A percentile compares a stretch with the other conserved stretches of the same genome.
These are phyloP conservation scores for Nerophis ophidion DNA, from an alignment of 2,113 vertebrate genomes.

Conservation along the genomic window DNA sequence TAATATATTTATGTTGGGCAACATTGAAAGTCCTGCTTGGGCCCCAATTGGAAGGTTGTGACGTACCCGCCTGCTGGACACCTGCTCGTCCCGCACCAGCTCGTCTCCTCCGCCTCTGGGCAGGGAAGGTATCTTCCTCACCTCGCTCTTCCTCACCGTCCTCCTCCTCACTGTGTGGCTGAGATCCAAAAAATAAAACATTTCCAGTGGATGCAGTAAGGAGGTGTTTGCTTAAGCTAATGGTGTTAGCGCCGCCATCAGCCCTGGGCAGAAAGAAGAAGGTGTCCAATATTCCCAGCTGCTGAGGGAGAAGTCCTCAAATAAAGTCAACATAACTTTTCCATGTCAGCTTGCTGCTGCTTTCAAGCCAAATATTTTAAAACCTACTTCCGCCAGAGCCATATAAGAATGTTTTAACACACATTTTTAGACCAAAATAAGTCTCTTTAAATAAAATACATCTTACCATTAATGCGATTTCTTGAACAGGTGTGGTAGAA, in stretches of 20 bases:
- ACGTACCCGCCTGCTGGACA: constrained; percentile 85
- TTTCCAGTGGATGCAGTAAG: neutral
- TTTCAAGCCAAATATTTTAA: no score
- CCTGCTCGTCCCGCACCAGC: constrained; percentile 83
- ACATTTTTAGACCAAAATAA: no score
- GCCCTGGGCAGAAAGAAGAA: neutral
- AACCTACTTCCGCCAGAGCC: no score
- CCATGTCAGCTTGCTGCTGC: no score
- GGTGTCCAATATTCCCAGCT: neutral
- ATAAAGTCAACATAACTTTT: no score
- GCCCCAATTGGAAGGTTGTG: no score
- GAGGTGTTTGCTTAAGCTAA: constrained; percentile 1
- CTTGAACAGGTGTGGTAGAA: no score
- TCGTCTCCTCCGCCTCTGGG: constrained; percentile 80
- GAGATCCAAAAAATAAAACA: neutral
- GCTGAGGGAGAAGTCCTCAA: neutral
- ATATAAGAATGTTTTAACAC: no score
- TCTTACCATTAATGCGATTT: no score
- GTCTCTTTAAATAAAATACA: no score
- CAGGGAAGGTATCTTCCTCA: constrained; percentile 84
- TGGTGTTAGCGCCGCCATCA: neutral
- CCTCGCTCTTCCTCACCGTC: constrained; percentile 85
- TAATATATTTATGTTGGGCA: no score
- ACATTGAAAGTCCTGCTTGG: no score
- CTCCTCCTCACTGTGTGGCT: constrained; percentile 92